phyloP scores from a whole-genome alignment of 2,888 invertebrate species.

The Trichogramma dendrolimi region DNA sequence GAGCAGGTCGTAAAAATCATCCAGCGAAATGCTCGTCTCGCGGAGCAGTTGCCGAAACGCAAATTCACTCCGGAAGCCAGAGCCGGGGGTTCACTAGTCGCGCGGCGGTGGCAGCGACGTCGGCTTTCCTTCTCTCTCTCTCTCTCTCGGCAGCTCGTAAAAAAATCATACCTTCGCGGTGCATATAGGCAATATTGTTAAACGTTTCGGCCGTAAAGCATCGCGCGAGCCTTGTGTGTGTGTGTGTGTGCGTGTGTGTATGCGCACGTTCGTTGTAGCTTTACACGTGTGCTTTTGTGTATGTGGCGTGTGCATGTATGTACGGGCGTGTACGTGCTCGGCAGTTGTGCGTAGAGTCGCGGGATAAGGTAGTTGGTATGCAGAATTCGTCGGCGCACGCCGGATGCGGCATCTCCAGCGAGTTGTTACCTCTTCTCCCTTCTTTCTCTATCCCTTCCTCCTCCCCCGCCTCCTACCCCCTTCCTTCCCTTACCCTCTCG shows the following conservation, averaged over 20 bases:
- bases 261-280: background rate
- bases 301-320: background rate
- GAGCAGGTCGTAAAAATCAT: background rate
- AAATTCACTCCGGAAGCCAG: slow-evolving; percentile 29
- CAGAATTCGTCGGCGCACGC: slow-evolving; percentile 42
- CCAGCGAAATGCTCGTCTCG: background rate
- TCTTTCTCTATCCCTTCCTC: slow-evolving; percentile 2
- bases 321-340: slow-evolving; percentile 1
- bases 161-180: background rate
- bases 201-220: slow-evolving; percentile 42
- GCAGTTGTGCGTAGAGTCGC: slow-evolving; percentile 32
- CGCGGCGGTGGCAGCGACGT: background rate
- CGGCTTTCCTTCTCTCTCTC: too few species aligned
- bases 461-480: slow-evolving; percentile 25
- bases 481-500: slow-evolving; percentile 17
- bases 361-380: slow-evolving; percentile 48
- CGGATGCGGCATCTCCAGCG: slow-evolving; percentile 49
- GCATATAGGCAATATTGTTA: slow-evolving; percentile 39
- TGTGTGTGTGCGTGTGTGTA: background rate
- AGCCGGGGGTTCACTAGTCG: background rate
- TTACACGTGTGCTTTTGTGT: background rate
- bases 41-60: background rate
- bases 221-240: background rate
- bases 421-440: slow-evolving; percentile 40
- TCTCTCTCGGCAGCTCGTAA: too few species aligned